A percentile compares a stretch with the other conserved stretches of the same genome.
Evolutionary conservation across 37 sponge, comb jelly and placozoan species (phyloP).

Genomic region (Diacarnus erythraeanus): DNA sequence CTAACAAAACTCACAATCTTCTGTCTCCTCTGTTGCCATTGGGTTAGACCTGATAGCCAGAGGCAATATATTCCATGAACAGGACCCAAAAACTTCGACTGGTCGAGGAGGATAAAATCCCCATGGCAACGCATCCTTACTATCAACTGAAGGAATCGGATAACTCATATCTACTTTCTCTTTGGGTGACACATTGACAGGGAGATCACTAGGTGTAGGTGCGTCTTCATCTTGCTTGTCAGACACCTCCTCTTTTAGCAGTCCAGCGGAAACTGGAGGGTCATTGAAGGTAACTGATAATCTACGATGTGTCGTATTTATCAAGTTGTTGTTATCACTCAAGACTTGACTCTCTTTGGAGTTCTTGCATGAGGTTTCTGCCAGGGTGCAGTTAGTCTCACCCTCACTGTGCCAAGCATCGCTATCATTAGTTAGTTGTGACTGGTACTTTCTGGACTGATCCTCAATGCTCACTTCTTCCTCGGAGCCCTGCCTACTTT

Average conservation of each 20-base stretch:
- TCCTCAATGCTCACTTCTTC: background rate
- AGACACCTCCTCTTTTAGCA: background rate
- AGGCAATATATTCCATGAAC: conserved; percentile 55
- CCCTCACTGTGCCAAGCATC: conserved; percentile 66
- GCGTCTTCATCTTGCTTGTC: background rate
- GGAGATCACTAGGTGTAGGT: background rate
- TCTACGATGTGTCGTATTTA: too few relatives aligned
- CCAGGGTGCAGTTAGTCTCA: conserved; percentile 57
- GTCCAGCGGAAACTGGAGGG: background rate
- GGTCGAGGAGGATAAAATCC: conserved; percentile 33
- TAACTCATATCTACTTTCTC: background rate
- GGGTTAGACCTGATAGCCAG: conserved; percentile 30
- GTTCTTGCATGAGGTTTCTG: background rate
- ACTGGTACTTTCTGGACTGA: background rate
- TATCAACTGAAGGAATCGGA: background rate
- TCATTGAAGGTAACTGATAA: background rate
- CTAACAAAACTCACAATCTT: too few relatives aligned
- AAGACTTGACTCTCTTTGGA: background rate
- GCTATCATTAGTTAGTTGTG: conserved; percentile 3
- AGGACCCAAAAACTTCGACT: conserved; percentile 25
- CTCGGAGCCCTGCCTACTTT: background rate
- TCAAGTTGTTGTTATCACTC: background rate
- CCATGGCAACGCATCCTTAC: background rate
- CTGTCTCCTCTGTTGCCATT: background rate
- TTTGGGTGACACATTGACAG: background rate